phyloP scores from a whole-genome alignment of 2,888 invertebrate species.

The Lutraria lutraria region DNA sequence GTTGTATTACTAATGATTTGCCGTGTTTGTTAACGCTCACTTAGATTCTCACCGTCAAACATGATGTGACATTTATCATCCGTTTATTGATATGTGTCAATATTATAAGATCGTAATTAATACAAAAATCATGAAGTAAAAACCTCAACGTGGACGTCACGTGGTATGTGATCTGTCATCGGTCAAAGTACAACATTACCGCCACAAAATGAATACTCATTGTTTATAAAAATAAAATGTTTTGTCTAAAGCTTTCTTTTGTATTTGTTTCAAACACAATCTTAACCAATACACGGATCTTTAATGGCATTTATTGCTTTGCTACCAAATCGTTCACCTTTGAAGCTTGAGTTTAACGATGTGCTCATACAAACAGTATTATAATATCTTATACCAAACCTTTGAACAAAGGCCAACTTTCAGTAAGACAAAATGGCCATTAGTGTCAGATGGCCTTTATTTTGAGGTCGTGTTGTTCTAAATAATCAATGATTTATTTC shows the following conservation, averaged over 20 bases:
- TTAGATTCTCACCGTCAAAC: background rate
- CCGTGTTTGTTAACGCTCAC: background rate
- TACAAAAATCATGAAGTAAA: background rate
- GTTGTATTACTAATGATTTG: background rate
- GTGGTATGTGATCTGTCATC: background rate
- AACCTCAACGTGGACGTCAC: background rate
- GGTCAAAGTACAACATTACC: background rate
- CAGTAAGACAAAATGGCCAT: too few species aligned
- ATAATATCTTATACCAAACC: too few species aligned
- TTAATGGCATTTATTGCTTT: background rate
- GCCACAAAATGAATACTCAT: background rate
- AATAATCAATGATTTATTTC: too few species aligned
- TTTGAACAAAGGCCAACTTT: too few species aligned
- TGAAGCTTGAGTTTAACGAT: background rate
- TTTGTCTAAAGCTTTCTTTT: background rate
- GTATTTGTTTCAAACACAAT: background rate
- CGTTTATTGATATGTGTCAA: slow-evolving; percentile 18
- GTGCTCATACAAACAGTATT: background rate
- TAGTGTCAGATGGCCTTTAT: too few species aligned
- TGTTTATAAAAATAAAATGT: background rate
- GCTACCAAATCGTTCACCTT: background rate
- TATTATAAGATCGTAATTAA: slow-evolving; percentile 5
- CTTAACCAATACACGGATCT: background rate
- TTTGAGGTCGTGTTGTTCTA: too few species aligned
- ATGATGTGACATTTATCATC: background rate